Percentiles rank a stretch among this genome's conserved stretches.
Conservation (phyloP, 2,888 invertebrate genomes). For the Dysmachus trigonus region DNA sequence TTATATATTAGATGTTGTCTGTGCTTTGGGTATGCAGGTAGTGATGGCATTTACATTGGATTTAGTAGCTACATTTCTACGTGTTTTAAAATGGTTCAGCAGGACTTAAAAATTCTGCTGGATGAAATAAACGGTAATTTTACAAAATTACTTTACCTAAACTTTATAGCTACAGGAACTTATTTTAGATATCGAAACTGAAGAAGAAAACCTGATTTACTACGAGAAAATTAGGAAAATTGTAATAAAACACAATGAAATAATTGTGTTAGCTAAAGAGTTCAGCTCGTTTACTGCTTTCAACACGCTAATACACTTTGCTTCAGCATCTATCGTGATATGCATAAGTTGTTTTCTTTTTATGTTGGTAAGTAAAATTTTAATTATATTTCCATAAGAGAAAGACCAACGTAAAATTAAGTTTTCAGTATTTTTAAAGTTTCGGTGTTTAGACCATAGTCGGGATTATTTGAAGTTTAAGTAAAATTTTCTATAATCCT, state of each 20-base stretch:
- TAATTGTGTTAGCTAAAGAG: background rate
- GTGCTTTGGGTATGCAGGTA: conserved; percentile 59
- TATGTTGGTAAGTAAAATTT: background rate
- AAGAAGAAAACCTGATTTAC: background rate
- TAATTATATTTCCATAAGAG: background rate
- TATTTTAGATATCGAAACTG: background rate
- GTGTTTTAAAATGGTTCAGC: conserved; percentile 57
- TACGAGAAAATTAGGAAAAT: background rate
- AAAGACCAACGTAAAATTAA: too few species aligned
- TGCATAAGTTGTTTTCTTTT: background rate
- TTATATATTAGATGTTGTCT: conserved; percentile 57
- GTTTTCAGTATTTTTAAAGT: too few species aligned
- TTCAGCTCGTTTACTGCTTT: background rate
- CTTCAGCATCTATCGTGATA: background rate
- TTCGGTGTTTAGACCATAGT: too few species aligned
- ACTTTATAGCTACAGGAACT: background rate
- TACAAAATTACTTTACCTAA: background rate
- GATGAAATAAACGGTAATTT: background rate
- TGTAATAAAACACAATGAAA: background rate
- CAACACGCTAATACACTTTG: background rate
- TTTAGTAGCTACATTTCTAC: conserved; percentile 58
- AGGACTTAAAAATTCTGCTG: conserved; percentile 53
- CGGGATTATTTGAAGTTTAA: too few species aligned
- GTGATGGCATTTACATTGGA: conserved; percentile 60
- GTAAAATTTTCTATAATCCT: too few species aligned